Evolutionary conservation across 2,888 invertebrate species (phyloP).

Genomic region (Scaptomyza reducta): DNA sequence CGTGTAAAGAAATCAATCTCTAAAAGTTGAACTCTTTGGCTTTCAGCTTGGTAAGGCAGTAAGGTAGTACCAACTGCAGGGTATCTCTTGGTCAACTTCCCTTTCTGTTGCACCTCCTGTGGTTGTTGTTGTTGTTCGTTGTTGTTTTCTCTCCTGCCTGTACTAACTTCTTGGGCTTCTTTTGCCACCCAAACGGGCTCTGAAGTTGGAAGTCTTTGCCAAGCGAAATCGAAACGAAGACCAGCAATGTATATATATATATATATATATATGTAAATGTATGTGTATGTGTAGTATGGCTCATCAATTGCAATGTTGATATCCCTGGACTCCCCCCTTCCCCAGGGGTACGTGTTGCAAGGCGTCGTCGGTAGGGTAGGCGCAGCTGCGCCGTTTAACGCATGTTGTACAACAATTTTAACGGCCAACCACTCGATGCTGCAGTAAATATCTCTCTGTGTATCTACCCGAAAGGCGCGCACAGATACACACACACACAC

Average conservation of each 20-base stretch:
- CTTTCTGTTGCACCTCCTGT: conserved; percentile 24
- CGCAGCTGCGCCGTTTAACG: conserved; percentile 75
- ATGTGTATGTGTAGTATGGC: conserved; percentile 8
- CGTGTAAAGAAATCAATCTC: no score
- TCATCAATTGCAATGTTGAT: conserved; percentile 31
- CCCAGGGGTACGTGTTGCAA: conserved; percentile 23
- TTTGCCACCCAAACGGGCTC: conserved; percentile 36
- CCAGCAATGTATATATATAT: neutral
- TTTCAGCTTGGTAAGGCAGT: no score
- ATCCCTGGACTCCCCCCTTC: conserved; percentile 7
- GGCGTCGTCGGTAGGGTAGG: conserved; percentile 50
- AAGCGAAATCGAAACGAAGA: conserved; percentile 2
- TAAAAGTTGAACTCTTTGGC: no score
- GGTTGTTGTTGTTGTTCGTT: conserved; percentile 2
- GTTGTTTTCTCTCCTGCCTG: conserved; percentile 23
- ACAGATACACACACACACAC: conserved; percentile 34
- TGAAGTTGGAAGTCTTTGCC: conserved; percentile 3
- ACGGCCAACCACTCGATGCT: conserved; percentile 72
- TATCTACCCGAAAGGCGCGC: conserved; percentile 65
- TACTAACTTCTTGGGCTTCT: conserved; percentile 54
- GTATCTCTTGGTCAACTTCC: neutral
- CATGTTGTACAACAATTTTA: conserved; percentile 77
- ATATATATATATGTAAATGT: neutral
- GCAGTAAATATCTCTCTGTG: neutral
- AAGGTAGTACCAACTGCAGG: neutral